Evolutionary conservation across 2,113 vertebrate genomes (phyloP), one percentile per base, ranked within the genome.

Genomic region (Hemicordylus capensis): DNA sequence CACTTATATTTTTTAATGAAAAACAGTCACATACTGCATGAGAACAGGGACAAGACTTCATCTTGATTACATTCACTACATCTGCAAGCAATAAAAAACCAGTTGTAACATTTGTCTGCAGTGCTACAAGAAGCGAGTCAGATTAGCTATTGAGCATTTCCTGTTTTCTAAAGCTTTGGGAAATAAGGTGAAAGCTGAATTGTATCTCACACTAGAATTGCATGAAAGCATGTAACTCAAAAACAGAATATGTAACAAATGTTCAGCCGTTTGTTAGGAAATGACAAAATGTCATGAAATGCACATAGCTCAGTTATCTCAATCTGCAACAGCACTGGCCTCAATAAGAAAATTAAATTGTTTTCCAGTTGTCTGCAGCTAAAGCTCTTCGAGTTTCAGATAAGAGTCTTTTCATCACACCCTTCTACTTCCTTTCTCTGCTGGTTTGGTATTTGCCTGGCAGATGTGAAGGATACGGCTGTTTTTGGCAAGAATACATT

Each of bases 81-180:
- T 90, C 80, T 59, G 85, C 82, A 87, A 88, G 51, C 59, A 37
- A 82, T 91, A 91, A 89, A 81, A 89, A 93, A 91, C 76, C 83
- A 92, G 89, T 89, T 28, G 87, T 80, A 88, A 87, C 91, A 88
- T 83, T 90, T 73, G 67, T 88, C 54, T 72, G 76, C 44, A 80
- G 56, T 61, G 61, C 24, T 12, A 11, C 14, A 44, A 63, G 51
- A 54, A 81, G 73, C 42, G 67, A 46, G 70, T 82, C 80, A 44
- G 74, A 51, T 89, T 89, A 88, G 61, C 44, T 83, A 84, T 89
- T 83, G 70, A 88, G 37, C 87, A 73, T 87, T 75, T 86, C 46
- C 28, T 56, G 61, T 54, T 75, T 42, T 42, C 34, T 34, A 83
- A 90, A 59, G 14, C 85, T 84, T 39, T 72, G 85, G 89, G 46